Base-by-base conservation (phyloP, 2,888 invertebrate genomes). In the Pristionchus japonicus region DNA sequence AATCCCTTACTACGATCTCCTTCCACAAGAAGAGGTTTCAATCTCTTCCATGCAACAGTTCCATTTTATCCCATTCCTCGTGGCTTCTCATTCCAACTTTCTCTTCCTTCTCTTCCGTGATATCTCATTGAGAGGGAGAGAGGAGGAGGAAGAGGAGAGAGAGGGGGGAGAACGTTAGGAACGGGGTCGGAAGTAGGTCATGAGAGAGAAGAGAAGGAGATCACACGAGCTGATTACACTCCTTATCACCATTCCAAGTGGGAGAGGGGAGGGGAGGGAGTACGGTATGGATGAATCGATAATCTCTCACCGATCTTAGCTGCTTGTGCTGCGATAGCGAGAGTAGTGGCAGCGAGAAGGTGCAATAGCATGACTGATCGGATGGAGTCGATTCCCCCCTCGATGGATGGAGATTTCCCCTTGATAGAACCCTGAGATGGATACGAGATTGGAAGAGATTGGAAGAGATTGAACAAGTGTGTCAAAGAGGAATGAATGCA, bases 101-200 rank as follows among this genome's bases (percentile, higher is more conserved):
- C 64, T n/a, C 64, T 64, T 31, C 31, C 37, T 31, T 23, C n/a
- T n/a, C n/a, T n/a, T n/a, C n/a, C n/a, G n/a, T n/a, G 31, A 34
- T 74, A 31, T 74, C 40, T 40, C 40, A 57, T n/a, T 43, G 70
- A n/a, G 70, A 23, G n/a, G n/a, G n/a, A n/a, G n/a, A n/a, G n/a
- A n/a, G n/a, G n/a, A n/a, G n/a, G n/a, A n/a, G n/a, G n/a, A n/a
- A n/a, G n/a, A n/a, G n/a, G n/a, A n/a, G n/a, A n/a, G n/a, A n/a
- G n/a, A n/a, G n/a, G n/a, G n/a, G n/a, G n/a, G n/a, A n/a, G 43
- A 83, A 57, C 49, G 67, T 37, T n/a, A 43, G 70, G 64, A 74
- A 61, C 47, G 52, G n/a, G 88, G 61, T 82, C 64, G 77, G 57
- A 49, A 52, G 77, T 84, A 23, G 31, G 57, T 52, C 61, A 40